A percentile compares a stretch with the other conserved stretches of the same genome.
Evolutionary conservation across 2,113 vertebrate species (phyloP).

Genomic region (Dryoscopus gambensis): DNA sequence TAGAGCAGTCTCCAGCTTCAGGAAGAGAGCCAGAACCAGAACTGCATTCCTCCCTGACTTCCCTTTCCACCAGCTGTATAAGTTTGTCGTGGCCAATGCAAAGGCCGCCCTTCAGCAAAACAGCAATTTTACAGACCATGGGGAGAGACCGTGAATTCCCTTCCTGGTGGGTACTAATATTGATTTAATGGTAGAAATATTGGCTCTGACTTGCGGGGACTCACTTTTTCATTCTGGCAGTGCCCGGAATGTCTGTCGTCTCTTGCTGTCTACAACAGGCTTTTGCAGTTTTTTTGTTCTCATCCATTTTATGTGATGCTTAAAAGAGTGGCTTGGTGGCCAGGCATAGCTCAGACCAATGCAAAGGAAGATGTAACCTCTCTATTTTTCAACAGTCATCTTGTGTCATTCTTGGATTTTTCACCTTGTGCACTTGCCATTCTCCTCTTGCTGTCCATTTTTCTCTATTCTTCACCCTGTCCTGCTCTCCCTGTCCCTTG

Average conservation of each 20-base stretch:
- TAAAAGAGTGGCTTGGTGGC: neutral
- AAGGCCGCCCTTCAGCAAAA: neutral
- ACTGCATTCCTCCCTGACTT: neutral
- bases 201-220: neutral
- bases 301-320: neutral
- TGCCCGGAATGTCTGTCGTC: neutral
- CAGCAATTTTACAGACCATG: neutral
- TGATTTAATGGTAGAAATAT: neutral
- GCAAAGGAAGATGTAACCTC: neutral
- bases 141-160: neutral
- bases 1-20: neutral
- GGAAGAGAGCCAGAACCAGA: neutral
- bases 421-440: neutral
- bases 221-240: rapidly evolving
- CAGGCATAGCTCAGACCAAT: neutral
- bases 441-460: neutral
- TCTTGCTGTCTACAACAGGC: neutral
- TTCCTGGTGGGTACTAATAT: neutral
- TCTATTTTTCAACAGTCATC: neutral
- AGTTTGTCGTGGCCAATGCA: neutral
- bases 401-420: neutral
- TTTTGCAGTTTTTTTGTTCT: neutral
- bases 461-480: neutral
- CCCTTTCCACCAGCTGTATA: neutral
- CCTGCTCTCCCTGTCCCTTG: neutral